Conservation (phyloP, 2,888 invertebrate genomes). For the Ptilodon capucinus region DNA sequence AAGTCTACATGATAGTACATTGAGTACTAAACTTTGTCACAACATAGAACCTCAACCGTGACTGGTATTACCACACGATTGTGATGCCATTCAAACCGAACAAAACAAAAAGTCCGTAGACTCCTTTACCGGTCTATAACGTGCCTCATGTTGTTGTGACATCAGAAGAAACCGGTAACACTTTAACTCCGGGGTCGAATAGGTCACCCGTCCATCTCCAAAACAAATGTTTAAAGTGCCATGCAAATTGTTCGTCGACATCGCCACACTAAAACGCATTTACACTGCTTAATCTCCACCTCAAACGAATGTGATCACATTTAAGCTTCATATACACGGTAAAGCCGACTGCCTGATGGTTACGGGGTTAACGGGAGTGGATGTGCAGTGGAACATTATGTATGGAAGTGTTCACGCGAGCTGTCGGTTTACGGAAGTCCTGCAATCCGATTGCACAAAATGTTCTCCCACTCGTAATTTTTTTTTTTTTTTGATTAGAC, state of each 20-base stretch:
- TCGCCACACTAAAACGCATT: not conserved
- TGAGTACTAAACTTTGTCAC: not conserved
- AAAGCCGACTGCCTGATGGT: too few relatives aligned
- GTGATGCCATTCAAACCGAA: not conserved
- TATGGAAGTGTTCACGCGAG: too few relatives aligned
- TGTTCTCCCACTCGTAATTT: too few relatives aligned
- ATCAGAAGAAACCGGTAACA: conserved; percentile 6
- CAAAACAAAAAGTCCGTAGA: not conserved
- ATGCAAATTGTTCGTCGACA: not conserved
- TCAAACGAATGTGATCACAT: not conserved
- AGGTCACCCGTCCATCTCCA: not conserved
- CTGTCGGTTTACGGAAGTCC: too few relatives aligned
- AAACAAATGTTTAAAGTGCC: not conserved
- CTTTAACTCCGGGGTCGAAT: conserved; percentile 1
- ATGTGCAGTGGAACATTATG: too few relatives aligned
- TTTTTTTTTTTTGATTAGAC: too few relatives aligned
- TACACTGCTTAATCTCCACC: not conserved
- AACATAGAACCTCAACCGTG: not conserved
- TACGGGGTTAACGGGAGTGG: too few relatives aligned
- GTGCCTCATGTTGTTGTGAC: conserved; percentile 5
- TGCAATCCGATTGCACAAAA: too few relatives aligned
- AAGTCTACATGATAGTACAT: not conserved
- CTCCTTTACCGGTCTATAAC: conserved; percentile 5
- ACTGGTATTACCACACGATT: not conserved
- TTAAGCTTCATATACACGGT: too few relatives aligned